Evolutionary conservation across 2,888 invertebrate species (phyloP), one percentile per base, ranked within the genome.

Genomic region (Cheilosia urbana): DNA sequence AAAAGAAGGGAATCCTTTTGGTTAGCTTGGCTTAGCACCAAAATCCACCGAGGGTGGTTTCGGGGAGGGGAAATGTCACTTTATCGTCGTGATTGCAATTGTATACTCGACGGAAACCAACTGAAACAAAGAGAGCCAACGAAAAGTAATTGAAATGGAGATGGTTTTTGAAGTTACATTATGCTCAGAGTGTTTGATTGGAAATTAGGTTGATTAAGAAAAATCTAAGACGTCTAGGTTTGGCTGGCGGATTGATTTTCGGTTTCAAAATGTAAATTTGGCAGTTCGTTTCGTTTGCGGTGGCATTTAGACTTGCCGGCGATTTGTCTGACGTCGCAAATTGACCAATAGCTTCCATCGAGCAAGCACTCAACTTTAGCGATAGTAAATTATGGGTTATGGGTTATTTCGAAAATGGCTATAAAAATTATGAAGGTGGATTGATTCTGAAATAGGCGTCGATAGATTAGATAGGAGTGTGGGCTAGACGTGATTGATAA

Each of bases 21-120:
- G 83, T 69, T 79, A 65, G 69, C 63, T 84, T 84, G 78, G 83
- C 79, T 84, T 83, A 69, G 83, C 68, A 84, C 63, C 83, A 79
- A 84, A 73, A 58, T 69, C 73, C 66, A 57, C 40, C 17, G n/a
- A 1, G 60, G 13, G 24, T 15, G 11, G 21, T 42, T 7, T 21
- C 6, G 51, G 68, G 37, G 51, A 51, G 30, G 27, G 21, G 53
- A 47, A 71, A 77, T 73, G 78, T 83, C 78, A 73, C 65, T 51
- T 83, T 83, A 53, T 81, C 51, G 58, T 71, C 58, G 53, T 58
- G 63, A 75, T 73, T 73, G 83, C 73, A 57, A 68, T 78, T 72
- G 73, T 57, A 51, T 68, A 51, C 73, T 68, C 49, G 21, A 57
- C 45, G 62, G 37, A 57, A 47, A 47, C 15, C n/a, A 51, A 15